phyloP scores from a whole-genome alignment of 2,113 vertebrate genomes.

The Sinocyclocheilus anshuiensis region DNA sequence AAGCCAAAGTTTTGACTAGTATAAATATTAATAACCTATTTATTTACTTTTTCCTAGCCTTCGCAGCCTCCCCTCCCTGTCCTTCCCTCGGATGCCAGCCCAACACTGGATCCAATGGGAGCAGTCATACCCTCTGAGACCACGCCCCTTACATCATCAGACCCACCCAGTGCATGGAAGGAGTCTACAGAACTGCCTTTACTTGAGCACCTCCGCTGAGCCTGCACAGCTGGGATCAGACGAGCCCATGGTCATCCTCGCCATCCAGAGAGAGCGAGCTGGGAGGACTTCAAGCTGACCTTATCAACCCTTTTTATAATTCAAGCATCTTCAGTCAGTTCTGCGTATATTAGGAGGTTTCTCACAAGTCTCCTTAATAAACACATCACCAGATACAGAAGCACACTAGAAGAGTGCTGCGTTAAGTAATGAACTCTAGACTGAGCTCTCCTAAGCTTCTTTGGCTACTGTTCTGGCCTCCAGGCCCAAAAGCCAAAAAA shows the following conservation, averaged over 20 bases:
- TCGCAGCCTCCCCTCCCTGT: slow-evolving; percentile 63
- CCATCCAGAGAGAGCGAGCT: slow-evolving; percentile 38
- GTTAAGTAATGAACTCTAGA: slow-evolving; percentile 1
- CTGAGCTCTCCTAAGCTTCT: slow-evolving; percentile 39
- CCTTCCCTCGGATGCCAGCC: slow-evolving; percentile 65
- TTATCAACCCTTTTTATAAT: slow-evolving; percentile 2
- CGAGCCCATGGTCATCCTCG: slow-evolving; percentile 51
- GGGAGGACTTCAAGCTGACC: slow-evolving; percentile 2
- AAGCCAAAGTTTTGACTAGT: no score
- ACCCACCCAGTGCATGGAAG: slow-evolving; percentile 66
- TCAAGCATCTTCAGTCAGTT: slow-evolving; percentile 21
- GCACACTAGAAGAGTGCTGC: slow-evolving; percentile 10
- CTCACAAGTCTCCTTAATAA: slow-evolving; percentile 2
- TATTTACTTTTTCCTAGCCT: slow-evolving; percentile 39
- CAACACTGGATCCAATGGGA: slow-evolving; percentile 68
- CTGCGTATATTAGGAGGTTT: slow-evolving; percentile 54
- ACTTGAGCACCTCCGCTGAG: slow-evolving; percentile 85
- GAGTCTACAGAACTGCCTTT: slow-evolving; percentile 85
- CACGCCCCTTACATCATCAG: slow-evolving; percentile 62
- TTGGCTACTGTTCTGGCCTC: slow-evolving; percentile 56
- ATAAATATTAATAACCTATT: neutral
- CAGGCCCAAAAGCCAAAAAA: slow-evolving; percentile 57
- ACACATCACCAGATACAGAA: slow-evolving; percentile 27
- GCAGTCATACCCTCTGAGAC: slow-evolving; percentile 64
- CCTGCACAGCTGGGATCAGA: slow-evolving; percentile 41